Evolutionary conservation across 2,797 vertebrate species (phyloP).

Genomic region (Sarcophilus harrisii): DNA sequence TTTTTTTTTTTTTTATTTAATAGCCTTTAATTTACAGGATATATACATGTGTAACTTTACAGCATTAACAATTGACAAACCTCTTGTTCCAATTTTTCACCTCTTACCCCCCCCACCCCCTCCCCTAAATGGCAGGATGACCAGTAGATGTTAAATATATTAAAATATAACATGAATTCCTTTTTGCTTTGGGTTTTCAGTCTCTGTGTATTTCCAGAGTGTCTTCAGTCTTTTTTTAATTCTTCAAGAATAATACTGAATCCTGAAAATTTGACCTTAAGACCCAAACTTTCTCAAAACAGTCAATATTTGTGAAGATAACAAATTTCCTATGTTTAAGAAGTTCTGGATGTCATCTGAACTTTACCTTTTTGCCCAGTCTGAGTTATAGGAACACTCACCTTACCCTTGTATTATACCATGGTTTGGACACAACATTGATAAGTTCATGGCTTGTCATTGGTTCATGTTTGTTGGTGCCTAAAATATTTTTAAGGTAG

Average conservation of each 20-base stretch:
- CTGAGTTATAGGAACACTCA: not conserved
- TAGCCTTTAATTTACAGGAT: no score
- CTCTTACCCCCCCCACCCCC: no score
- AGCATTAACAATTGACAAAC: no score
- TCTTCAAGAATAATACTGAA: not conserved
- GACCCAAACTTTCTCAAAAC: not conserved
- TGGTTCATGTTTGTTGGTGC: not conserved
- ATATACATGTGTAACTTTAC: no score
- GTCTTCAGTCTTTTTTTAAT: not conserved
- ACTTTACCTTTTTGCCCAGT: constrained; percentile 15
- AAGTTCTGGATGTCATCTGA: not conserved
- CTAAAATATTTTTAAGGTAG: constrained; percentile 18
- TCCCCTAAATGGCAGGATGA: no score
- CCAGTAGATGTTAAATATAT: no score
- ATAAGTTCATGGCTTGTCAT: constrained; percentile 20
- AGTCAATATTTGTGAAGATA: not conserved
- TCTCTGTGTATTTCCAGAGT: not conserved
- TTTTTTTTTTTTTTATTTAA: no score
- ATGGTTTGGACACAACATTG: not conserved
- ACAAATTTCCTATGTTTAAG: not conserved
- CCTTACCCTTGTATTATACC: not conserved
- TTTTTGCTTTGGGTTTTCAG: not conserved
- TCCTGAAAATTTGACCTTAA: not conserved
- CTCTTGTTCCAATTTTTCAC: no score
- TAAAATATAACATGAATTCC: no score